Base-by-base conservation (phyloP, 2,797 vertebrate species). In the Telmatherina bonti region DNA sequence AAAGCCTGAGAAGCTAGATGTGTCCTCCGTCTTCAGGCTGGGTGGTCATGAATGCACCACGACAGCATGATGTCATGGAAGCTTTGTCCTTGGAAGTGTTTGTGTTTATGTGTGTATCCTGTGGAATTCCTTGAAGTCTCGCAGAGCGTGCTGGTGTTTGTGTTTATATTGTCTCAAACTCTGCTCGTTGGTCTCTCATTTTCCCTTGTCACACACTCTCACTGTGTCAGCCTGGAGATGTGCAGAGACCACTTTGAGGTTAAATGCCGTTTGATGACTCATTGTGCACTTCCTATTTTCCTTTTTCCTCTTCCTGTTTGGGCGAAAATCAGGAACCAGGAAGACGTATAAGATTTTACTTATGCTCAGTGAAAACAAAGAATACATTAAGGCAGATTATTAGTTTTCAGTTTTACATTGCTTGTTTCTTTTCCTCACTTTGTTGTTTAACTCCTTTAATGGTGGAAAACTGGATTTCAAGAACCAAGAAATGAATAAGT, bases 291-390 rank as follows among this genome's bases (percentile, higher is more conserved):
- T 86, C 79, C 79, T 62, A 5, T 81, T 88, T 63, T 55, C 2
- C 33, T 18, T 9, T 30, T 79, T 70, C 78, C 66, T 67, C 51
- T 84, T 83, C 83, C 85, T 84, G 79, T 84, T 85, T 83, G 59
- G 71, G 20, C 10, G 60, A 70, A 60, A 72, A 30, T 60, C 41
- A 13, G 38, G 30, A 70, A 47, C 29, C 45, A 35, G 35, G 49
- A 78, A 62, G 38, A 55, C 15, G 5, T 7, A 38, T 26, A 30
- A 9, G 16, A 62, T 8, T 9, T 4, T 30, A 20, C 57, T 36
- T 4, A 1, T 30, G 33, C 29, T 10, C 22, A 45, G 5, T 2
- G 18, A 12, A 15, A 47, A 3, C 13, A 5, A 15, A 16, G 4
- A 26, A 26, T 16, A 5, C 22, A 24, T 24, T 3, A 26, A 51